These are phyloP conservation scores for Dorcus parallelipipedus DNA, from an alignment of 2,888 invertebrate genomes.

Conservation along the genomic window DNA sequence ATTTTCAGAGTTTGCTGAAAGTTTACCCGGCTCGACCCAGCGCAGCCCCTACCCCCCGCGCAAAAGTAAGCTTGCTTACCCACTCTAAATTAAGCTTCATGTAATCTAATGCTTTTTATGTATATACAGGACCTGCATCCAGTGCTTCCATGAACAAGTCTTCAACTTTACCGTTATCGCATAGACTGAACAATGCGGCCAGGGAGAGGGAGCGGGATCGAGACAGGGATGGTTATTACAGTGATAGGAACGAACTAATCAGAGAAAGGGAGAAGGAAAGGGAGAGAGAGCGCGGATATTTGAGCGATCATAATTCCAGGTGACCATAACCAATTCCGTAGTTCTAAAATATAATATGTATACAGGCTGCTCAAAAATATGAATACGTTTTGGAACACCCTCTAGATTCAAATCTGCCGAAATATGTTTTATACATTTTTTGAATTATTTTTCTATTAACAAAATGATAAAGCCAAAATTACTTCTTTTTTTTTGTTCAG, in stretches of 20 bases:
- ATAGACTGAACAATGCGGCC: slow-evolving; percentile 61
- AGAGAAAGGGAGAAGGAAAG: slow-evolving; percentile 67
- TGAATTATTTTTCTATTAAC: too few species aligned
- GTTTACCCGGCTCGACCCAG: slow-evolving; percentile 78
- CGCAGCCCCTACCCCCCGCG: slow-evolving; percentile 82
- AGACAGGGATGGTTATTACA: slow-evolving; percentile 82
- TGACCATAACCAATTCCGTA: slow-evolving; percentile 34
- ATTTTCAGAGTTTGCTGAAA: slow-evolving; percentile 79
- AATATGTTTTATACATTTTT: too few species aligned
- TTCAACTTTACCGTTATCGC: slow-evolving; percentile 77
- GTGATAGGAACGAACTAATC: slow-evolving; percentile 83
- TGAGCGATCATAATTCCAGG: slow-evolving; percentile 79
- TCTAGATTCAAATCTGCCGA: too few species aligned
- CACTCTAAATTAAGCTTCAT: background rate
- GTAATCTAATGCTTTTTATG: slow-evolving; percentile 15
- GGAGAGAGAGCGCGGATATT: slow-evolving; percentile 67
- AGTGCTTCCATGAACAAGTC: slow-evolving; percentile 73
- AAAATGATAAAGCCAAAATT: too few species aligned
- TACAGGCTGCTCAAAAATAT: too few species aligned
- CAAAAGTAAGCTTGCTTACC: slow-evolving; percentile 66
- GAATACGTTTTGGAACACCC: too few species aligned
- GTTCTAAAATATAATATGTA: background rate
- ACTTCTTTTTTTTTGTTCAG: too few species aligned
- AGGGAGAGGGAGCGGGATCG: slow-evolving; percentile 62
- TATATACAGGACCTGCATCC: slow-evolving; percentile 55